Conservation (phyloP, 2,113 vertebrate species). For the Neotragus pygmaeus region DNA sequence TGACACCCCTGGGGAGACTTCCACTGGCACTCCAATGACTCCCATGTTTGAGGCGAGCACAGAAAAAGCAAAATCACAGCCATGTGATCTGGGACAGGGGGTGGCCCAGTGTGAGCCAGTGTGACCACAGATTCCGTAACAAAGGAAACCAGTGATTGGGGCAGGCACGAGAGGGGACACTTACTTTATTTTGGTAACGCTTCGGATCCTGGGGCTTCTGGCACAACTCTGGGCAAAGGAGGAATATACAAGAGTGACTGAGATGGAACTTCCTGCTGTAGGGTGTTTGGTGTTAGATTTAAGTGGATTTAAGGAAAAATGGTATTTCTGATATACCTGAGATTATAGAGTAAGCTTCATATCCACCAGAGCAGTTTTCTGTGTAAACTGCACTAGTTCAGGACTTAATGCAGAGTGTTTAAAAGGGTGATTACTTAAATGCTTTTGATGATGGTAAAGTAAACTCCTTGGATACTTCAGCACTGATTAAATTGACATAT, state of each 20-base stretch:
- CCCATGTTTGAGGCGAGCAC: neutral
- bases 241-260: neutral
- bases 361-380: neutral
- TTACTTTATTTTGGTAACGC: neutral
- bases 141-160: neutral
- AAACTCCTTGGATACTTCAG: neutral
- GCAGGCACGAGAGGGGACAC: fast-evolving
- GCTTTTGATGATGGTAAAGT: neutral
- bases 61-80: neutral
- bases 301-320: neutral
- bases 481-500: neutral
- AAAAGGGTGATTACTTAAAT: neutral
- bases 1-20: neutral
- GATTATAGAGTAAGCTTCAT: neutral
- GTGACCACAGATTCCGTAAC: neutral
- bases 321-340: neutral
- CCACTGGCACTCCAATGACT: fast-evolving
- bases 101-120: fast-evolving
- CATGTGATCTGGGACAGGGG: neutral
- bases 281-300: neutral
- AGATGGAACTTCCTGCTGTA: neutral
- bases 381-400: neutral
- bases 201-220: neutral
- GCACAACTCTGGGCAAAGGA: neutral
- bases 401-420: neutral